phyloP scores from a whole-genome alignment of 2,888 invertebrate species.

The Yponomeuta plumbellus region DNA sequence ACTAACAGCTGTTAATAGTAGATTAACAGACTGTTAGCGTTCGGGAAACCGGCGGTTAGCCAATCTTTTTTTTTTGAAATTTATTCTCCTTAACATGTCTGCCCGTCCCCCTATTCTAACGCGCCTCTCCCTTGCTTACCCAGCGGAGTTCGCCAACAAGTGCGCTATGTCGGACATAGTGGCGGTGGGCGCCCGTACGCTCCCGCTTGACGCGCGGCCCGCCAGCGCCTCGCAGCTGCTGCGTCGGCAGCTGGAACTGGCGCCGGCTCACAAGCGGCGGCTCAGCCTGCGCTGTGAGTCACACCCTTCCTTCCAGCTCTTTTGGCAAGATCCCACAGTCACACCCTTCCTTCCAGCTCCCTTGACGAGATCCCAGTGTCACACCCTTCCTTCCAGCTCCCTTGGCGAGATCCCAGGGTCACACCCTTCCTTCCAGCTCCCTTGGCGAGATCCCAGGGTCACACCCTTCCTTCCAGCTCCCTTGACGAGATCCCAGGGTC shows the following conservation, averaged over 20 bases:
- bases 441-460: no score
- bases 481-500: no score
- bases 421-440: neutral
- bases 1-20: no score
- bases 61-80: no score
- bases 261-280: slow-evolving; percentile 45
- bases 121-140: neutral
- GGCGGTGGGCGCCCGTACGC: slow-evolving; percentile 25
- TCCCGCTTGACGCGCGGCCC: slow-evolving; percentile 41
- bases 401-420: no score
- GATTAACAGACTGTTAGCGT: no score
- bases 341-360: neutral
- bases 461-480: neutral
- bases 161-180: slow-evolving; percentile 46
- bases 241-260: slow-evolving; percentile 53
- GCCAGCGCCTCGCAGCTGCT: slow-evolving; percentile 61
- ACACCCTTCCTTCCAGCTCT: neutral
- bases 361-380: no score
- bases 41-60: no score
- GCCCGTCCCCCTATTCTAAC: neutral
- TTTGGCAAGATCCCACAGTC: no score
- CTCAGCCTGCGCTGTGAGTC: slow-evolving; percentile 60
- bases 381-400: neutral
- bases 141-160: neutral
- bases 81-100: no score